These are phyloP conservation scores for Acrobasis repandana DNA, from an alignment of 2,888 invertebrate species.

Conservation along the genomic window DNA sequence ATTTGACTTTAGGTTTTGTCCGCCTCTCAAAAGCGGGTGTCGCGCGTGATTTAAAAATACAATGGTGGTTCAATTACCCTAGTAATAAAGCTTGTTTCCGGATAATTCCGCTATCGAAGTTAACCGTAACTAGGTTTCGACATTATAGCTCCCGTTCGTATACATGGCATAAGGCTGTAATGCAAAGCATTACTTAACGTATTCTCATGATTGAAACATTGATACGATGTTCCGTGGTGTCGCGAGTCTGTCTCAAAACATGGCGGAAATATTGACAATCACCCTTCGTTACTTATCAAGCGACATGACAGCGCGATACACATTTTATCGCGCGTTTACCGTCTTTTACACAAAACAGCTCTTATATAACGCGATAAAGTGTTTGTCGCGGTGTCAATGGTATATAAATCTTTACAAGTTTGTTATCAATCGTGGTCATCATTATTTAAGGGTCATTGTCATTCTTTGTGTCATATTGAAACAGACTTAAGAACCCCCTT, in stretches of 20 bases:
- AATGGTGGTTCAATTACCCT: slow-evolving; percentile 62
- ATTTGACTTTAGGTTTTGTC: slow-evolving; percentile 16
- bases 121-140: slow-evolving; percentile 66
- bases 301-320: background rate
- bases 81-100: slow-evolving; percentile 75
- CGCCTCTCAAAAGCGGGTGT: slow-evolving; percentile 23
- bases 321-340: background rate
- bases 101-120: slow-evolving; percentile 62
- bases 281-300: background rate
- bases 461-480: background rate
- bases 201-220: slow-evolving; percentile 47
- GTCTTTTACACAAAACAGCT: background rate
- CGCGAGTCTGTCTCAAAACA: background rate
- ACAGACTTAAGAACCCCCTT: too few species aligned
- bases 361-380: too few species aligned
- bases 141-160: slow-evolving; percentile 81
- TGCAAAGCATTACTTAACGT: slow-evolving; percentile 72
- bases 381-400: too few species aligned
- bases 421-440: too few species aligned
- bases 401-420: too few species aligned
- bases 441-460: background rate
- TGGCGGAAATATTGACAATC: background rate
- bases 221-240: slow-evolving; percentile 30
- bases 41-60: slow-evolving; percentile 42
- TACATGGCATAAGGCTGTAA: slow-evolving; percentile 88